Evolutionary conservation across 2,113 vertebrate species (phyloP), one percentile per base, ranked within the genome.

Genomic region (Coregonus clupeaformis): DNA sequence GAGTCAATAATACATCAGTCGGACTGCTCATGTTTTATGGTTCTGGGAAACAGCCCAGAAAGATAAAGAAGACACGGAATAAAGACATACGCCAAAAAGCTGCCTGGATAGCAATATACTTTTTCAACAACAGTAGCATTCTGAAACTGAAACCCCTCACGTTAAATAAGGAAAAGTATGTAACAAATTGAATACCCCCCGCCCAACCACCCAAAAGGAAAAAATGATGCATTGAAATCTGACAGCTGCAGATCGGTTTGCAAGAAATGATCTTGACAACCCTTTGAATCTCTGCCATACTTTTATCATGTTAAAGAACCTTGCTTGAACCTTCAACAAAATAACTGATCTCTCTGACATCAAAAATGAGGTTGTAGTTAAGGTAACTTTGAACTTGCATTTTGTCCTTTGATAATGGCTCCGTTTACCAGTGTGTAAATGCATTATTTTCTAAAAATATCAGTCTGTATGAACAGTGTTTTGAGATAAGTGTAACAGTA

Each of bases 1-100:
- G 65, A 81, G 65, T 89, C 85, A 82, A 88, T 88, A 87, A 88
- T 85, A 90, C 87, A 87, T 88, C 80, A 88, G 67, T 83, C 73
- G 68, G 22, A 69, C 71, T 77, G 74, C 13, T 59, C 57, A 32
- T 75, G 36, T 72, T 57, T 77, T 75, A 64, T 66, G 27, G 29
- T 29, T 13, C 27, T 30, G 2, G 25, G 63, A 30, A 65, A 32
- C 65, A 30, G 30, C 20, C 18, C 57, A 60, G n/a, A 60, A 60
- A n/a, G 16, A 60, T 60, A n/a, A 22, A 22, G n/a, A 6, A 60
- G 18, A 60, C 29, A 27, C 14, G 18, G 30, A 20, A 6, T 7
- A 7, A 32, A 32, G 65, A 32, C 14, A 30, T 4, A 32, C 0
- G 16, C 6, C 30, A n/a, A 11, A 36, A 32, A n/a, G 9, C 57